Base-by-base conservation (phyloP, 2,888 invertebrate genomes). In the Pterostichus madidus region DNA sequence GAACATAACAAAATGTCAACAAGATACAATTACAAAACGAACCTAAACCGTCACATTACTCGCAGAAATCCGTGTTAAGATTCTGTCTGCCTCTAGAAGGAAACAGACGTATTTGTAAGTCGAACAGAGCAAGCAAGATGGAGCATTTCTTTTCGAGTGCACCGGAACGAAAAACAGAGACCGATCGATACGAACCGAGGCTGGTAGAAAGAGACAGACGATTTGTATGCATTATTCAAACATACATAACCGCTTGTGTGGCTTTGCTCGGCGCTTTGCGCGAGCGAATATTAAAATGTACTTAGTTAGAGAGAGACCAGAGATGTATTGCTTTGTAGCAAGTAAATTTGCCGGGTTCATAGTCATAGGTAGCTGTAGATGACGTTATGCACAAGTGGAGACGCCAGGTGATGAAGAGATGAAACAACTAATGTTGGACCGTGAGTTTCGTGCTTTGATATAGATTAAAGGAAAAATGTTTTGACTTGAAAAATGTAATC, bases 201-300 rank as follows among this genome's bases (percentile, higher is more conserved):
- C 44, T 10, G 78, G 31, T 71, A 59, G 59, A 46, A 49, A 79
- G 49, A 68, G 79, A 64, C 13, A 56, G 53, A 32, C 11, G 53
- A 32, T 24, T n/a, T 39, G 49, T 64, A 79, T 79, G 79, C 79
- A 79, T 79, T 79, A 79, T 79, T 79, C 79, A 79, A 79, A 79
- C 17, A 64, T 46, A 79, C 64, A 79, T 64, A 79, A 46, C 64
- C 49, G 64, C 64, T 61, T 52, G 79, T 64, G 46, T 64, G 64
- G 61, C 39, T 79, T 79, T 61, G 39, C 46, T 64, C 35, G 56
- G 17, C 61, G 79, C 64, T 61, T 79, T 79, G 78, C 49, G 64
- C 79, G 17, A 24, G 31, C 53, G 79, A 79, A 79, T 79, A 79
- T 79, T 79, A 79, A 79, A 79, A 79, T 79, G 64, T 79, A 79